Percentiles rank a stretch among this genome's conserved stretches.
phyloP scores from a whole-genome alignment of 35 echinoderm and acorn worm genomes.

The Patiria miniata region DNA sequence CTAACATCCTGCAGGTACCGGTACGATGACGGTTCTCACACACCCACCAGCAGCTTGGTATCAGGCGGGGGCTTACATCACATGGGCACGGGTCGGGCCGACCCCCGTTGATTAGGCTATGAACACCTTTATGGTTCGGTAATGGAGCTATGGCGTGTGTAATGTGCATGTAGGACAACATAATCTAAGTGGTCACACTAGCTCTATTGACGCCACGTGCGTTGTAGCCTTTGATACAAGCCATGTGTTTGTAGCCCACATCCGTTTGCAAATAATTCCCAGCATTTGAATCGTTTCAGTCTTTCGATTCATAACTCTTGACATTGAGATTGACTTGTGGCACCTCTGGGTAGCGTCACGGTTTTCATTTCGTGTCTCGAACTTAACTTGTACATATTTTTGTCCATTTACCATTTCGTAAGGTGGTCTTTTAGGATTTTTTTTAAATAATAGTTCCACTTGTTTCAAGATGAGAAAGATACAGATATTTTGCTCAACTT shows the following conservation, averaged over 20 bases:
- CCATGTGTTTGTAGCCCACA: not conserved
- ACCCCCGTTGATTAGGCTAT: slow-evolving; percentile 17
- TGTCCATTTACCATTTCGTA: no score
- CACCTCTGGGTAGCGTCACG: no score
- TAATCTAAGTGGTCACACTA: not conserved
- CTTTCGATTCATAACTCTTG: no score
- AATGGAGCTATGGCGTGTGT: not conserved
- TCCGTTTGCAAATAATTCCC: no score
- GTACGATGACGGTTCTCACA: not conserved
- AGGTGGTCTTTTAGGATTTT: no score
- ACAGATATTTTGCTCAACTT: no score
- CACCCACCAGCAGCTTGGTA: not conserved
- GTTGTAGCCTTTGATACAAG: not conserved
- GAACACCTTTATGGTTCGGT: slow-evolving; percentile 2
- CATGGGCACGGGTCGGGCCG: not conserved
- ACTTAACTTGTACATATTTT: no score
- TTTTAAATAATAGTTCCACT: no score
- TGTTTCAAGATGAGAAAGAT: no score
- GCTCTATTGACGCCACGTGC: not conserved
- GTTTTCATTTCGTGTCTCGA: no score
- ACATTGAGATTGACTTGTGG: no score
- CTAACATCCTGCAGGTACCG: not conserved
- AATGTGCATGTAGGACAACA: slow-evolving; percentile 20
- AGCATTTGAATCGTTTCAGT: no score
- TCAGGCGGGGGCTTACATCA: not conserved